These are phyloP conservation scores for Ylistrum balloti DNA, from an alignment of 1,140 invertebrate genomes.

Conservation along the genomic window DNA sequence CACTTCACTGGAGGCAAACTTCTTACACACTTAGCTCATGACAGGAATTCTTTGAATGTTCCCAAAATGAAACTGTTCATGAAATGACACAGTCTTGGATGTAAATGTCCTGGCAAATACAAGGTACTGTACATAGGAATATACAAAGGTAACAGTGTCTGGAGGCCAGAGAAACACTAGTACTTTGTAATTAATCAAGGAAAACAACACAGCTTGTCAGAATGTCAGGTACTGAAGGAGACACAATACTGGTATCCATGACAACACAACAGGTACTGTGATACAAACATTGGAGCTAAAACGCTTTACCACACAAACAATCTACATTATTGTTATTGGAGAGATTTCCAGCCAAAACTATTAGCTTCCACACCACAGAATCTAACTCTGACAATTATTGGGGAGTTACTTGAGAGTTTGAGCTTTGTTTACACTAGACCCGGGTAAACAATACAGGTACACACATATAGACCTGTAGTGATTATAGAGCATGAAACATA, in stretches of 20 bases:
- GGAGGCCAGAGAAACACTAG: too few relatives aligned
- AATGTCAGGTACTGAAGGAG: neutral
- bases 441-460: constrained; percentile 15
- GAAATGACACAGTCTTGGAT: neutral
- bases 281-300: neutral
- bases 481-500: neutral
- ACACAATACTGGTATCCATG: neutral
- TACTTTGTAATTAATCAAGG: neutral
- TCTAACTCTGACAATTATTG: neutral
- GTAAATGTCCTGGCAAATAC: neutral
- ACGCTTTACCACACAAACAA: neutral
- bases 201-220: neutral
- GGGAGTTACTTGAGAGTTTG: neutral
- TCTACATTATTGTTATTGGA: neutral
- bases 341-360: too few relatives aligned
- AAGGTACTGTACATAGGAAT: neutral
- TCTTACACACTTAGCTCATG: neutral
- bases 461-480: neutral
- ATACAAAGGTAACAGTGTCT: too few relatives aligned
- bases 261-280: neutral
- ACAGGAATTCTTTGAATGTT: neutral
- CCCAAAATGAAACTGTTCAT: neutral
- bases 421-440: neutral
- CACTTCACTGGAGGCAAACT: neutral
- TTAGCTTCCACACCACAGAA: neutral